Conservation (phyloP, 2,113 vertebrate genomes). For the Balaenoptera acutorostrata region DNA sequence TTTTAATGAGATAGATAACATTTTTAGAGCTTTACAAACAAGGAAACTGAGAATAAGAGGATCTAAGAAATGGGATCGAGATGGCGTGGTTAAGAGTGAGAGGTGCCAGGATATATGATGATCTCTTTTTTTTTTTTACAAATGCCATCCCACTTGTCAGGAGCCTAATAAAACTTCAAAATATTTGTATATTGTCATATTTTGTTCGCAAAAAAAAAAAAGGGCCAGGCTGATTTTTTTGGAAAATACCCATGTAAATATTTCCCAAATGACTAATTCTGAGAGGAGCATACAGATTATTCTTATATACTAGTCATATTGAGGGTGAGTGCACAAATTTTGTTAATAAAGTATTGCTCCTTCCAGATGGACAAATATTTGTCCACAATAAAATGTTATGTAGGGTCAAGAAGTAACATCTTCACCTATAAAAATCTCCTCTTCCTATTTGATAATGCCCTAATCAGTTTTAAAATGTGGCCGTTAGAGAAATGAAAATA, state of each 20-base stretch:
- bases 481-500: background rate
- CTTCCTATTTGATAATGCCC: background rate
- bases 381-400: background rate
- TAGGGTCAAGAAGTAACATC: background rate
- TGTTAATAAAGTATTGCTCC: background rate
- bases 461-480: background rate
- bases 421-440: background rate
- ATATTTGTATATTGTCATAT: background rate
- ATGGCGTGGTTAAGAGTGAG: background rate
- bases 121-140: background rate
- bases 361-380: background rate
- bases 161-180: background rate
- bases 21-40: background rate
- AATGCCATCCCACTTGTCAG: background rate
- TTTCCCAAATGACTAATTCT: background rate
- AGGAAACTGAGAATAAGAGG: background rate
- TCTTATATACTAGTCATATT: background rate
- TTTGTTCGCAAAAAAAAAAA: background rate
- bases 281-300: background rate
- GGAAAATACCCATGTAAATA: background rate
- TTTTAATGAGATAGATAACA: background rate
- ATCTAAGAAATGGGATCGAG: background rate
- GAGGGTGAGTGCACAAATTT: background rate
- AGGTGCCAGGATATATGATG: background rate
- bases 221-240: background rate